Conservation (phyloP, 2,113 vertebrate genomes). For the Rissa tridactyla region DNA sequence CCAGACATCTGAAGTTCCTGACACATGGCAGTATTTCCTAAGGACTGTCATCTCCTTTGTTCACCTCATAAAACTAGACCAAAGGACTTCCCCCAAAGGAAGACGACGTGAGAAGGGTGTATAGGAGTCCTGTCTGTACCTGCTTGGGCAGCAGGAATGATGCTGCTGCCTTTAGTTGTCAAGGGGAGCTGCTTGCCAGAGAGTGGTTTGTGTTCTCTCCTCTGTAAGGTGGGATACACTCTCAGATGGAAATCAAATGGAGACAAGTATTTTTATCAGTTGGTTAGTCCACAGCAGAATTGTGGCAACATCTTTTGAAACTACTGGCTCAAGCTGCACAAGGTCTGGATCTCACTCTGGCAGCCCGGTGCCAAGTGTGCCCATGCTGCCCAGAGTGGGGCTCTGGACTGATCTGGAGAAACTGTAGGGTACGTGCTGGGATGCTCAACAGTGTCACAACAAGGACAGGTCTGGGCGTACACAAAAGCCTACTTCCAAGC, state of each 20-base stretch:
- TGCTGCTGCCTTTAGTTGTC: background rate
- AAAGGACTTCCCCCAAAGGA: background rate
- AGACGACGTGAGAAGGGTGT: accelerated
- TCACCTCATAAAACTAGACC: background rate
- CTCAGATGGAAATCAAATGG: background rate
- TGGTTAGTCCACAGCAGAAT: background rate
- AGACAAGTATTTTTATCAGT: background rate
- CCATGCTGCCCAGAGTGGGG: background rate
- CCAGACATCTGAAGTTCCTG: background rate
- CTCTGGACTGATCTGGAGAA: background rate
- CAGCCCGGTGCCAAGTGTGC: background rate
- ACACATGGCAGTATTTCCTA: background rate
- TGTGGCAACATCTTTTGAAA: background rate
- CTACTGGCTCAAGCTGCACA: background rate
- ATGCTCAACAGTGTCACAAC: background rate
- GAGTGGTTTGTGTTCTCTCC: background rate
- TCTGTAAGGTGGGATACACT: background rate
- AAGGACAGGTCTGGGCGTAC: background rate
- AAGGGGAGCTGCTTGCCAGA: background rate
- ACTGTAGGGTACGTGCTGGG: background rate
- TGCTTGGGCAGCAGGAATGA: background rate
- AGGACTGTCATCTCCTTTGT: background rate
- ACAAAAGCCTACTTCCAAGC: background rate
- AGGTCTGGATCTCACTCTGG: background rate
- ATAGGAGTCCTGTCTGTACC: background rate